Base-by-base conservation (phyloP, 2,797 vertebrate genomes). In the Petrocephalus sullivani region DNA sequence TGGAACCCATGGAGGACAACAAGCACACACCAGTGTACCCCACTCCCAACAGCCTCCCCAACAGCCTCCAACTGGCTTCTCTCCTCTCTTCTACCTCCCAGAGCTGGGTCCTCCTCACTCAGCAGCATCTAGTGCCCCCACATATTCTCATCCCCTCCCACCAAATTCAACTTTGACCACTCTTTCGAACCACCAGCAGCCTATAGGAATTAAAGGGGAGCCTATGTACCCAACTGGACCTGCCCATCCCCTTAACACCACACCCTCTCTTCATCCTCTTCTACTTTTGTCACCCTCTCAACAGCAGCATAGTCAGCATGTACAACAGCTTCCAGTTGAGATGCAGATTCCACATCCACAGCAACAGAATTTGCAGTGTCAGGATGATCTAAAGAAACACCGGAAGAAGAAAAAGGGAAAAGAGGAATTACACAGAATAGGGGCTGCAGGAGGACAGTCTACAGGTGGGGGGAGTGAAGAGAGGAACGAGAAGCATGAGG, bases 321-420 rank as follows among this genome's bases (percentile, higher is more conserved):
- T 61, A 51, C 86, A 87, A 14, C 86, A 86, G 28, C 60, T 71
- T 67, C 49, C 85, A 33, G 41, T 46, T 19, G 87, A 2, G 89
- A 92, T 67, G 88, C 95, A 21, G 94, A 89, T 90, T 89, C 94
- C 87, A 91, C 94, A 85, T 78, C 92, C 93, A 87, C 91, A 91
- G 10, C 93, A 93, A 91, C 95, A 93, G 92, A 92, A 89, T 92
- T 91, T 92, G 93, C 94, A 95, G 92, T 91, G 91, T 82, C 91
- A 95, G 0, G 93, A 96, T 87, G 95, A 96, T 23, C 91, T 94
- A 90, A 95, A 93, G 89, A 94, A 94, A 33, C 94, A 94, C 85
- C 96, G 95, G 92, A 96, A 96, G 94, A 96, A 95, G 94, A 96
- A 96, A 95, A 95, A 95, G 94, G 95, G 93, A 93, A 95, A 94